Evolutionary conservation across 1,140 invertebrate genomes (phyloP).

Genomic region (Pissodes strobi): DNA sequence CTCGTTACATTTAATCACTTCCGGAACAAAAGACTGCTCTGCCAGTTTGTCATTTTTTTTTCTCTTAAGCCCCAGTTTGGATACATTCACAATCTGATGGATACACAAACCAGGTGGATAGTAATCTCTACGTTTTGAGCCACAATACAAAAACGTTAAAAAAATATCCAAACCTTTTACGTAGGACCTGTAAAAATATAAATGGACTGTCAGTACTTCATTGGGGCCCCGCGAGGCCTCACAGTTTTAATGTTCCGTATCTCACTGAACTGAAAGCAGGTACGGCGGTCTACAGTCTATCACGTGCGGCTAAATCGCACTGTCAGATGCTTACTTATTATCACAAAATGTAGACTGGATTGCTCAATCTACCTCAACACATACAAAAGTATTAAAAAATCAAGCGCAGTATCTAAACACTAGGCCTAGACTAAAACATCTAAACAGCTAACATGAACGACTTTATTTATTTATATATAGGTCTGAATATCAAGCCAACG

Average conservation of each 20-base stretch:
- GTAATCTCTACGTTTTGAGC: constrained; percentile 39
- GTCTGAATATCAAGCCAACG: too few species aligned
- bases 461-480: too few species aligned
- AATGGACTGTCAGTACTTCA: constrained; percentile 50
- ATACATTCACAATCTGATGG: constrained; percentile 32
- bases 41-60: constrained; percentile 37
- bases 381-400: constrained; percentile 52
- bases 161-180: constrained; percentile 52
- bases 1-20: not conserved
- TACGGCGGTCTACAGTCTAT: constrained; percentile 50
- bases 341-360: constrained; percentile 49
- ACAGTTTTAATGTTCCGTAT: constrained; percentile 21
- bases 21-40: not conserved
- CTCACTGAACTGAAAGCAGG: constrained; percentile 49
- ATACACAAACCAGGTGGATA: constrained; percentile 18
- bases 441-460: too few species aligned
- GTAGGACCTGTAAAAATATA: constrained; percentile 47
- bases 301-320: constrained; percentile 43
- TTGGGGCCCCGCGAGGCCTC: constrained; percentile 3
- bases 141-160: constrained; percentile 45
- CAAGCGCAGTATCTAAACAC: constrained; percentile 39
- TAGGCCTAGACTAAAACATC: constrained; percentile 18
- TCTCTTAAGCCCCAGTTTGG: constrained; percentile 38
- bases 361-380: constrained; percentile 46
- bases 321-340: constrained; percentile 50